Evolutionary conservation across 2,888 invertebrate species (phyloP), one percentile per base, ranked within the genome.

Genomic region (Aproaerema taeniolella): DNA sequence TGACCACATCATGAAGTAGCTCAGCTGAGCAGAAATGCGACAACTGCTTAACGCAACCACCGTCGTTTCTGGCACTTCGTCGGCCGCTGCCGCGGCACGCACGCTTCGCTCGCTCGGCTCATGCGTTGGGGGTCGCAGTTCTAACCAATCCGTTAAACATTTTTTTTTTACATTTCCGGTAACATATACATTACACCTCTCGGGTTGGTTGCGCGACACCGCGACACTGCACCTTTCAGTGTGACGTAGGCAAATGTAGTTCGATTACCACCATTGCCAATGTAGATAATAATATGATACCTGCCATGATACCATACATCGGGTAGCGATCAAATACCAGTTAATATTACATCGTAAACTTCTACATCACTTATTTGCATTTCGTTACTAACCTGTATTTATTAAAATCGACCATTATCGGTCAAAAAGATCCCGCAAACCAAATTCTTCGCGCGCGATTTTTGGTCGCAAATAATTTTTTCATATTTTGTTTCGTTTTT

Each of bases 341-440:
- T 73, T 73, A 69, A 63, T 64, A 61, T 56, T 66, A 68, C 66
- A 40, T 72, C 68, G 67, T 73, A 72, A 70, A 71, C 52, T 54
- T 50, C 44, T 44, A 46, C 50, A 49, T 52, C 50, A 46, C 58
- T 61, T 60, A 68, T 75, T 71, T 67, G 62, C 66, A 63, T 71
- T 58, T 61, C 42, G 34, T 43, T 32, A 52, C 50, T 43, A 61
- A 60, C 67, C 72, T 60, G 59, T 66, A 63, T 61, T 77, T 77
- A 77, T 68, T 61, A 69, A 73, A 73, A 74, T 67, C 58, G 59
- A 52, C 56, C 63, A 62, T 58, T 59, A 61, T 58, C 64, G 61
- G 55, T 59, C 52, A 45, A 49, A 45, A 42, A 39, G 31, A 45
- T 42, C 53, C 55, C 49, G 46, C 42, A 52, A 58, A 65, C 59